Evolutionary conservation across 2,888 invertebrate genomes (phyloP), one percentile per base, ranked within the genome.

Genomic region (Lordiphosa andalusiaca): DNA sequence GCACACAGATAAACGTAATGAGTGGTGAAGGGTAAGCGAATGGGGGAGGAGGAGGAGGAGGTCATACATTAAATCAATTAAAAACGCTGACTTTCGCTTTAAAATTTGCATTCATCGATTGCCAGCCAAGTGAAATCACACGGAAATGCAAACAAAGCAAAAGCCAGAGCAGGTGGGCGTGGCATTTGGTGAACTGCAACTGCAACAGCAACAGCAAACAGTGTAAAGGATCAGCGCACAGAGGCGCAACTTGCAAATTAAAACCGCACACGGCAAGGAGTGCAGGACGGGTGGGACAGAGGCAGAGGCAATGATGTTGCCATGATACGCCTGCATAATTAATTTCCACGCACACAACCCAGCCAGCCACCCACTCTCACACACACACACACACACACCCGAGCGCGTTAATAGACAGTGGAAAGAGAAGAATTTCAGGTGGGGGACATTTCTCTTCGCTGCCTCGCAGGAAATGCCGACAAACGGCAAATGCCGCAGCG

Each of bases 261-360:
- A 83, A 81, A 69, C 82, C 84, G 54, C 74, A 84, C 49, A 73
- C 77, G 66, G 49, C 56, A 42, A 53, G 41, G 38, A 13, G 30
- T 41, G 9, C 47, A 35, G 39, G 53, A 39, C 37, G 38, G 42
- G 23, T 25, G 39, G 37, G 4, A 19, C 19, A 19, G 19, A 19
- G 19, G 19, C 19, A 19, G 19, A 21, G 37, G 54, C 64, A 60
- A 67, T 68, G 69, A 62, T 75, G 71, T 69, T 75, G 63, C 73
- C 73, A 81, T 74, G 84, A 81, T 84, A 81, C 69, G 80, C 81
- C 74, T 81, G 84, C 82, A 81, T 81, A 81, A 81, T 81, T 81
- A 84, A 81, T 77, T 77, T 58, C 69, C 66, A 16, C 16, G 2
- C 16, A 16, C 16, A 16, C 16, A 16, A 1, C 16, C 16, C 16